Evolutionary conservation across 2,797 vertebrate species (phyloP), one percentile per base, ranked within the genome.

Genomic region (Coccyzus lansbergi): DNA sequence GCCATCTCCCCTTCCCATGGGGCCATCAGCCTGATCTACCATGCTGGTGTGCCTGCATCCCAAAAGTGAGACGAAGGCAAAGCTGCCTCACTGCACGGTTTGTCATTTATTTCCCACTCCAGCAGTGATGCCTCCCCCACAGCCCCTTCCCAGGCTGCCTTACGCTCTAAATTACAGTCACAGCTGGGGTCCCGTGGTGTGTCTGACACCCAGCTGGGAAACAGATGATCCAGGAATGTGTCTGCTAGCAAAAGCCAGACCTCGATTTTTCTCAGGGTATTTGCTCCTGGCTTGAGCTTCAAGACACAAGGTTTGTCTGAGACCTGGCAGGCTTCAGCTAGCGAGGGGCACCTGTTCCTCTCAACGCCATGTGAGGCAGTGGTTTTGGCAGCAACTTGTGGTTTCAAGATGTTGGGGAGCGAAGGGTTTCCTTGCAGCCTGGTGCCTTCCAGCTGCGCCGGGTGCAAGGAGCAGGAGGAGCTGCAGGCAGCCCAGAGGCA

Each of bases 191-290:
- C 21, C 64, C 2, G 0, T 24, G 65, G 12, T 28, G 22, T 46
- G 20, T 36, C 40, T 38, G 51, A 34, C 56, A 62, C 42, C 56
- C 52, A 18, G 28, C 60, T 62, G 58, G 74, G 58, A 42, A 80
- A 42, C 40, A 24, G 24, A 11, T 29, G 80, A 64, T n/a, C 46
- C 29, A 19, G 83, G 56, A 85, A 81, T 4, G 4, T 26, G 55
- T 86, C 40, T 74, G 31, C 25, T 33, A 33, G 55, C 62, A 29
- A 80, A 53, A 86, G 68, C 85, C 92, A 83, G 18, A 28, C 67
- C 64, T 88, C 49, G 6, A 11, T 48, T 69, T 88, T 91, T 91
- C 97, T 97, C 97, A 97, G 97, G 96, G 93, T 85, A 52, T 79
- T 90, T 82, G 51, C 48, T 65, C 31, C 84, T 88, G 64, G 69